phyloP scores from a whole-genome alignment of 2,797 vertebrate species.

The Parauchenoglanis punctatus region DNA sequence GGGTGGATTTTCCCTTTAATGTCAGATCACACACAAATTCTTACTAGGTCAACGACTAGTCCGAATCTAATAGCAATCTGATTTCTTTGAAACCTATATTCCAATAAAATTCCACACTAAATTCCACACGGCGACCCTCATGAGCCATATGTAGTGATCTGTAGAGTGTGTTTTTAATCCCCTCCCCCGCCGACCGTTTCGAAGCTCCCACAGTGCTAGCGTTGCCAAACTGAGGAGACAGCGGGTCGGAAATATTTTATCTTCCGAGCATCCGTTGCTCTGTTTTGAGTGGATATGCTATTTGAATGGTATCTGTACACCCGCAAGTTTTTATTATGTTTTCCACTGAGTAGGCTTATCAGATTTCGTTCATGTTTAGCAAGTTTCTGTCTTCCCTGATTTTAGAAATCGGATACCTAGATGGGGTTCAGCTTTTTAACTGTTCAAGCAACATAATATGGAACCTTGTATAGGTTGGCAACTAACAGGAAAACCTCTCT shows the following conservation, averaged over 20 bases:
- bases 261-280: not conserved
- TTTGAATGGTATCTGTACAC: not conserved
- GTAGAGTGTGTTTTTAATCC: constrained; percentile 21
- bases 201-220: constrained; percentile 6
- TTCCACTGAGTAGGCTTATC: not conserved
- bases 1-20: not conserved
- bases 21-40: not conserved
- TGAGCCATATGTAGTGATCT: constrained; percentile 14
- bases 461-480: not conserved
- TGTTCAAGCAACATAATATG: not conserved
- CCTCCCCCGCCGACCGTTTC: not conserved
- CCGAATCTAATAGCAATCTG: not conserved
- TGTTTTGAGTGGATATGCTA: not conserved
- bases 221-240: constrained; percentile 20
- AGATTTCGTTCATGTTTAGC: not conserved
- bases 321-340: not conserved
- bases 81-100: not conserved
- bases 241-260: constrained; percentile 17
- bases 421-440: not conserved
- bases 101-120: not conserved
- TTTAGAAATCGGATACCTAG: not conserved
- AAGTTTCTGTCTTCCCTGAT: not conserved
- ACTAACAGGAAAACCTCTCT: constrained; percentile 26
- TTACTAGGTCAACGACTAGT: not conserved
- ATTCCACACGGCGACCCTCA: not conserved